Percentiles rank a stretch among this genome's conserved stretches.
Evolutionary conservation across 2,113 vertebrate species (phyloP).

Genomic region (Sylvia atricapilla): DNA sequence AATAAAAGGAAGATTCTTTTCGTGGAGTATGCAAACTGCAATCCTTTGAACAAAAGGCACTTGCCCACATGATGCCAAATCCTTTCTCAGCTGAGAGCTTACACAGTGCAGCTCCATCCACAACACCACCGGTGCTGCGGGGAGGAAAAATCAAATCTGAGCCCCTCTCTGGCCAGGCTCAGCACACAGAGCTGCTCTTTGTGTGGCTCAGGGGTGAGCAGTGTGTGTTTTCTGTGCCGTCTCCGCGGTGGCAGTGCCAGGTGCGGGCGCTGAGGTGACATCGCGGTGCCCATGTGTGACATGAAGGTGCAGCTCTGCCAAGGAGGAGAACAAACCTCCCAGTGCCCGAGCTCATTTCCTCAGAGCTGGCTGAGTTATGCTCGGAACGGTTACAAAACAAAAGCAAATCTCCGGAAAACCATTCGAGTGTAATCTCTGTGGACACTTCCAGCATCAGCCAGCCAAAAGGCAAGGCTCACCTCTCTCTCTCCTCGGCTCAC

Average conservation of each 20-base stretch:
- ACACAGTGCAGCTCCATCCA: not conserved
- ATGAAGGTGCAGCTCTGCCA: not conserved
- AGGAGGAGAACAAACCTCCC: not conserved
- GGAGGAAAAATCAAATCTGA: not conserved
- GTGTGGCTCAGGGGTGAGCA: not conserved
- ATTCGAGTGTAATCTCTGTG: not conserved
- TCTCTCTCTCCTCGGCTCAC: not conserved
- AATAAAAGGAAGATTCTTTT: constrained; percentile 4
- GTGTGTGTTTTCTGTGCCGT: not conserved
- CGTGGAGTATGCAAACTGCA: not conserved
- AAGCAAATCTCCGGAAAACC: not conserved
- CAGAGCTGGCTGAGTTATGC: not conserved
- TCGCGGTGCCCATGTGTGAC: not conserved
- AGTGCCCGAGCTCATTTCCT: not conserved
- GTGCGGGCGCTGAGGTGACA: not conserved
- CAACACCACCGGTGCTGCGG: not conserved
- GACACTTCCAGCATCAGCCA: not conserved
- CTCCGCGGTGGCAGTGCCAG: not conserved
- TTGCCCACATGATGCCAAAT: constrained; percentile 23
- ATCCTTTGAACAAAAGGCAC: constrained; percentile 53
- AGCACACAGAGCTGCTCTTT: not conserved
- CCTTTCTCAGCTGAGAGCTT: not conserved
- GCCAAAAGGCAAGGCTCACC: not conserved
- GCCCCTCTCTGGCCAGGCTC: not conserved
- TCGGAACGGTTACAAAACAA: not conserved